Conservation (phyloP, 2,888 invertebrate genomes). For the Cynaeus angustus region DNA sequence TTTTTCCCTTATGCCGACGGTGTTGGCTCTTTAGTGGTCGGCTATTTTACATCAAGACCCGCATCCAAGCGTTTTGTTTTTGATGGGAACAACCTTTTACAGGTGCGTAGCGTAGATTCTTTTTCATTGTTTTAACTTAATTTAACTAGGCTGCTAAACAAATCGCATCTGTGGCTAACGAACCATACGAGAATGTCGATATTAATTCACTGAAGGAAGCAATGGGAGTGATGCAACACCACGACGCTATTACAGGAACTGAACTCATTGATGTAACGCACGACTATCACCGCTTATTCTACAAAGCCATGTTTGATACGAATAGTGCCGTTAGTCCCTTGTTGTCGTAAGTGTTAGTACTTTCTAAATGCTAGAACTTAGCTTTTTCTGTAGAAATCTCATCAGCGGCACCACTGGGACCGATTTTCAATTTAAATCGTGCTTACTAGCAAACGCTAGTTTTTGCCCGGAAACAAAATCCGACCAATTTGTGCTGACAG, state of each 20-base stretch:
- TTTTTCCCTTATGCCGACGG: constrained; percentile 93
- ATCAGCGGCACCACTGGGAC: constrained; percentile 23
- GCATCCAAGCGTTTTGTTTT: constrained; percentile 85
- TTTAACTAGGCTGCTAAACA: constrained; percentile 30
- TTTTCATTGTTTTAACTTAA: not conserved
- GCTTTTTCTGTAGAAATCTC: constrained; percentile 11
- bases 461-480: constrained; percentile 74
- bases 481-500: constrained; percentile 73
- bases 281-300: constrained; percentile 78
- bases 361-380: too few species aligned
- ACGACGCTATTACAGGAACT: constrained; percentile 92
- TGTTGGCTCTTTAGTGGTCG: constrained; percentile 91
- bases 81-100: constrained; percentile 81
- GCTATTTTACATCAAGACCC: constrained; percentile 88
- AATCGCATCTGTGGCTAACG: constrained; percentile 7
- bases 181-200: constrained; percentile 13
- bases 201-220: constrained; percentile 75
- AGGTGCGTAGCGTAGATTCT: not conserved
- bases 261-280: constrained; percentile 89
- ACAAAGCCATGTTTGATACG: constrained; percentile 13
- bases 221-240: constrained; percentile 93
- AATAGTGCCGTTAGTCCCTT: constrained; percentile 8
- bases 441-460: constrained; percentile 78
- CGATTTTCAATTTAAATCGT: constrained; percentile 65
- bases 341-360: constrained; percentile 31